phyloP scores from a whole-genome alignment of 2,113 vertebrate species.

The Herpailurus yagouaroundi region DNA sequence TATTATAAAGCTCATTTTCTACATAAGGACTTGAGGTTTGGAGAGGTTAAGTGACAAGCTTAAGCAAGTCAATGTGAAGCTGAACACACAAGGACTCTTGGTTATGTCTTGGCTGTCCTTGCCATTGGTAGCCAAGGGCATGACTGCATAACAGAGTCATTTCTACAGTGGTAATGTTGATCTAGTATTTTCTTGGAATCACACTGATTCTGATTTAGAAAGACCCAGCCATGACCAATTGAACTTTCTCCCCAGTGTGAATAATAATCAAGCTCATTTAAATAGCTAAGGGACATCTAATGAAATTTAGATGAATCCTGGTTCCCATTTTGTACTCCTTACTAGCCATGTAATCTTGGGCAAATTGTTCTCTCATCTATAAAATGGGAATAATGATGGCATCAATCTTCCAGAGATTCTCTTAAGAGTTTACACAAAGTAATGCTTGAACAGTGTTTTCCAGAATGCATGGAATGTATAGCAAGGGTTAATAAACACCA shows the following conservation, averaged over 20 bases:
- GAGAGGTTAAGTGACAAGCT: slow-evolving; percentile 22
- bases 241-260: neutral
- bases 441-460: neutral
- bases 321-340: slow-evolving; percentile 10
- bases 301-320: neutral
- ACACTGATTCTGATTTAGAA: neutral
- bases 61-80: neutral
- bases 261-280: neutral
- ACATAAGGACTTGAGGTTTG: neutral
- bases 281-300: neutral
- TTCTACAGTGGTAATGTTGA: neutral
- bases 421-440: slow-evolving; percentile 27
- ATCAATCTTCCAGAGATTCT: neutral
- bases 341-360: neutral
- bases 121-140: neutral
- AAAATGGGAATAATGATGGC: neutral
- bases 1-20: slow-evolving; percentile 37
- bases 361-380: neutral
- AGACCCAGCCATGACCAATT: neutral
- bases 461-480: neutral
- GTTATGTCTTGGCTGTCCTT: neutral
- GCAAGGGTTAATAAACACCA: neutral
- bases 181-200: neutral
- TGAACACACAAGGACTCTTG: neutral
- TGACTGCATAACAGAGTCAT: neutral